Percentiles rank a stretch among this genome's conserved stretches.
These are phyloP conservation scores for Habropoda laboriosa DNA, from an alignment of 1,140 invertebrate genomes.

Conservation along the genomic window DNA sequence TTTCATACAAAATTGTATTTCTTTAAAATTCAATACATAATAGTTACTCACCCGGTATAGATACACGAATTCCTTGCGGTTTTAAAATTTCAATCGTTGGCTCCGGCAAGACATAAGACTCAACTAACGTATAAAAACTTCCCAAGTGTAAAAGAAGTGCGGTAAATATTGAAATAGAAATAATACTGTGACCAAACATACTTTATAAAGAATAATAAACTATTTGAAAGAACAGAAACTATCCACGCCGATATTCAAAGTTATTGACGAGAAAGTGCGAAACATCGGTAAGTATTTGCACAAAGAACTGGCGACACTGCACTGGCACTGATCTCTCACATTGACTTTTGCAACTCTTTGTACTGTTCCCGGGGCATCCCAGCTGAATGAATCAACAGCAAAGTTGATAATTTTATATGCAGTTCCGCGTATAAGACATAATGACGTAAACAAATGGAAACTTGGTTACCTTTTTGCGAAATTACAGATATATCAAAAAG, in stretches of 20 bases:
- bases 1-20: neutral
- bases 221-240: neutral
- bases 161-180: neutral
- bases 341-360: neutral
- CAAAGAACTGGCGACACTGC: neutral
- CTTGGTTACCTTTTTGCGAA: no score
- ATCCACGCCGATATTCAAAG: neutral
- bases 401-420: neutral
- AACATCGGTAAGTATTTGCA: neutral
- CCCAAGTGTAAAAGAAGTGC: neutral
- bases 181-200: constrained; percentile 16
- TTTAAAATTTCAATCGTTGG: constrained; percentile 63
- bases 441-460: no score
- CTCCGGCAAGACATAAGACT: constrained; percentile 66
- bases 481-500: no score
- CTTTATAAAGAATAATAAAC: neutral
- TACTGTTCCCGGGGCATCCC: neutral
- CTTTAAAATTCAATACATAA: neutral
- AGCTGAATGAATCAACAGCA: neutral
- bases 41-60: constrained; percentile 65
- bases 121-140: neutral
- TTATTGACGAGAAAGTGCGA: neutral
- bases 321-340: neutral
- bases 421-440: no score
- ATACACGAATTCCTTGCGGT: constrained; percentile 64